These are phyloP conservation scores for Drosophila paulistorum DNA, from an alignment of 1,140 invertebrate genomes.

Conservation along the genomic window DNA sequence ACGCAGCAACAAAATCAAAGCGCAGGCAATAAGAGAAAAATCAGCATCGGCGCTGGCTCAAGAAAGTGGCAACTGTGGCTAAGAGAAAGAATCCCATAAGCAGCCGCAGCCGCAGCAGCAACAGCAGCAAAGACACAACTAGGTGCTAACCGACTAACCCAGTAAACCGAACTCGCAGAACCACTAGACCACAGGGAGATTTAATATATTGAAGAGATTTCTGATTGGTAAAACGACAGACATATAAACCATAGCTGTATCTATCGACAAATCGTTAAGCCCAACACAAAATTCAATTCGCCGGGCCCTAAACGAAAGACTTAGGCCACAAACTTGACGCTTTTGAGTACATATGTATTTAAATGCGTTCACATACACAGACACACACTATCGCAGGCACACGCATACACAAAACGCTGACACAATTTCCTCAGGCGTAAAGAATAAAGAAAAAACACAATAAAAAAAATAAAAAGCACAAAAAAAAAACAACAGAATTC, in stretches of 20 bases:
- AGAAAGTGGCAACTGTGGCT: constrained; percentile 64
- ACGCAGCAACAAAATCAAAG: constrained; percentile 59
- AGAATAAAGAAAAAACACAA: constrained; percentile 64
- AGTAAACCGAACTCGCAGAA: constrained; percentile 75
- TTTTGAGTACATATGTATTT: not conserved
- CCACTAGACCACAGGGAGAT: constrained; percentile 54
- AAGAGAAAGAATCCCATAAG: constrained; percentile 53
- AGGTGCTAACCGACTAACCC: constrained; percentile 77
- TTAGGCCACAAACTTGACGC: constrained; percentile 64
- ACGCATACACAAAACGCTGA: constrained; percentile 56
- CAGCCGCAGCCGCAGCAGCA: constrained; percentile 28
- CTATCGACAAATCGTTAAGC: constrained; percentile 28
- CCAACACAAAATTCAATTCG: constrained; percentile 48
- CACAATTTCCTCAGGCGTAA: constrained; percentile 79
- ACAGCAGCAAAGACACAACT: constrained; percentile 47
- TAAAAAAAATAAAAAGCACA: constrained; percentile 29
- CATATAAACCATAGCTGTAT: constrained; percentile 17
- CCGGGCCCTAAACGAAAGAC: constrained; percentile 74
- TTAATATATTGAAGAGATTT: not conserved
- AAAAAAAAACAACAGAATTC: constrained; percentile 51
- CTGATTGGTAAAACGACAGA: constrained; percentile 10
- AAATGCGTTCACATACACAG: constrained; percentile 37
- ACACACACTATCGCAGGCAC: not conserved
- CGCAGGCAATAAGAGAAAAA: constrained; percentile 58
- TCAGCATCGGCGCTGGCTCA: constrained; percentile 27